Base-by-base conservation (phyloP, 2,113 vertebrate genomes). In the Eolophus roseicapilla region DNA sequence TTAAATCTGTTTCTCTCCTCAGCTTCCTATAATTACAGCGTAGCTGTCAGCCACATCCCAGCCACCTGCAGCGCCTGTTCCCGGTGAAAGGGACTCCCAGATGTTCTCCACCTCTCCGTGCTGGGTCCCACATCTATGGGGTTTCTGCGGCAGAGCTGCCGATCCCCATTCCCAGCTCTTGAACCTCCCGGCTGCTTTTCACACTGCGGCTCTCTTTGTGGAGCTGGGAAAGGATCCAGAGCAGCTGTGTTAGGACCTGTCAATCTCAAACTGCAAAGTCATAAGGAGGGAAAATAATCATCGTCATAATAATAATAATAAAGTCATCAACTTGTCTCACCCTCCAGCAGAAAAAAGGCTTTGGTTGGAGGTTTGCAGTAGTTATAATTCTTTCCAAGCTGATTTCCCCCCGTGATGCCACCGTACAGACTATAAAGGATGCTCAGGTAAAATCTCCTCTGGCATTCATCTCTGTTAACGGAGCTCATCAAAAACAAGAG, bases 281-380 rank as follows among this genome's bases (percentile, higher is more conserved):
- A 94, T 93, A 89, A 93, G 93, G 86, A 95, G 92, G 83, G 92
- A 91, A 96, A 96, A 97, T 97, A 95, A 95, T 82, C 86, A 46
- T 91, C 18, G 20, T 89, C 86, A 83, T 96, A 96, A 95, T 97
- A 81, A 93, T 93, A 96, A 96, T 97, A 97, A 97, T 96, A 97
- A 96, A 95, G 92, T 65, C 93, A 86, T 96, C 96, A 96, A 92
- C 93, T 97, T 94, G 93, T 96, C 95, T 95, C 75, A 57, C 57
- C 53, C 86, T 93, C 86, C 24, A 93, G 68, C 11, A 57, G 86
- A 69, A 76, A 74, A 82, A 82, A 76, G 81, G 81, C 39, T 95
- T 95, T 93, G 90, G 77, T 92, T 92, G 95, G 83, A 92, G 92
- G 74, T 93, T 94, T 85, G 90, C 80, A 71, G 84, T 83, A 53